A percentile compares a stretch with the other conserved stretches of the same genome.
Evolutionary conservation across 2,113 vertebrate genomes (phyloP).

Genomic region (Capricornis sumatraensis): DNA sequence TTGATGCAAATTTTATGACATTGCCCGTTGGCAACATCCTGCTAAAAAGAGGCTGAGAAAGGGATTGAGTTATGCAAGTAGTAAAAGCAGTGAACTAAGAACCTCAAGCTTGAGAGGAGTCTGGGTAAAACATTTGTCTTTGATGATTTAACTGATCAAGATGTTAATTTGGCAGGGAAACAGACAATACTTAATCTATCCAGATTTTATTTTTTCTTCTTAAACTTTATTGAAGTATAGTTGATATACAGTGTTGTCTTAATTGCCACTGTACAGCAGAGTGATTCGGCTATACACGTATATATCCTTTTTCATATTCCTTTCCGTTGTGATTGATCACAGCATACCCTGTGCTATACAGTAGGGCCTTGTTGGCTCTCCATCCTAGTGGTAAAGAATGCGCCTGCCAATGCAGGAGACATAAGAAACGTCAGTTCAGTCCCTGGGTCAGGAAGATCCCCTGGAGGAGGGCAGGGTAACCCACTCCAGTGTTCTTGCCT

Average conservation of each 20-base stretch:
- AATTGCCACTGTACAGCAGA: background rate
- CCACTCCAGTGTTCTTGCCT: background rate
- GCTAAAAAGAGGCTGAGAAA: background rate
- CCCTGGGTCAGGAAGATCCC: background rate
- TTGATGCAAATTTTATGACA: constrained; percentile 6
- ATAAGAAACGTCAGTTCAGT: background rate
- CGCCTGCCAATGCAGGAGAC: background rate
- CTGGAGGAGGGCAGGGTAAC: background rate
- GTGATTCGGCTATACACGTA: background rate
- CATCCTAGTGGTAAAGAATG: background rate
- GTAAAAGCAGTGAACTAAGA: background rate
- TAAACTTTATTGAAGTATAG: background rate
- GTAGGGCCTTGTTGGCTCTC: background rate
- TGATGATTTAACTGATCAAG: background rate
- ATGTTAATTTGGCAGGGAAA: background rate
- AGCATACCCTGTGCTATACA: background rate
- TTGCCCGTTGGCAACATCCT: background rate
- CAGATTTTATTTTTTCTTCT: background rate
- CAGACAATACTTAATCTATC: background rate
- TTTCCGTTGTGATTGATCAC: background rate
- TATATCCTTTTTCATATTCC: background rate
- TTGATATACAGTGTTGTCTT: background rate
- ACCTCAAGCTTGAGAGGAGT: background rate
- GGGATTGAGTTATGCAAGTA: background rate
- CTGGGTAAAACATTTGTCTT: background rate